phyloP scores from a whole-genome alignment of 2,113 vertebrate species.

The Pyrgilauda ruficollis region DNA sequence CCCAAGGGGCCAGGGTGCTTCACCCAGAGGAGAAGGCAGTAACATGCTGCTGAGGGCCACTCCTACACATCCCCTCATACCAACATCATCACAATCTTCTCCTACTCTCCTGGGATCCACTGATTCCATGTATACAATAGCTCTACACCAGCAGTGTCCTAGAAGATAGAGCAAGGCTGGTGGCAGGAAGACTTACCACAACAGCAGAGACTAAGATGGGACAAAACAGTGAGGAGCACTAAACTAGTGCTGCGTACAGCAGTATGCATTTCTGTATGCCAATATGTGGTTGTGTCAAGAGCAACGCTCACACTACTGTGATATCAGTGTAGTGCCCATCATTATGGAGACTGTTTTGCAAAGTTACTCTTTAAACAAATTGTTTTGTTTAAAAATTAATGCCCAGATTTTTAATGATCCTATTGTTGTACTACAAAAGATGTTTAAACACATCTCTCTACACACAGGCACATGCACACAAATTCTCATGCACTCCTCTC shows the following conservation, averaged over 20 bases:
- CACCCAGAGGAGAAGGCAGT: not conserved
- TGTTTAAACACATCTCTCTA: not conserved
- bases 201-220: not conserved
- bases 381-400: not conserved
- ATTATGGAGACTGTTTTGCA: not conserved
- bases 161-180: not conserved
- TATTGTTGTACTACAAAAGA: not conserved
- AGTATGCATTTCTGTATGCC: not conserved
- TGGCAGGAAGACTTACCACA: not conserved
- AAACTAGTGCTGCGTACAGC: not conserved
- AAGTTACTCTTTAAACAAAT: not conserved
- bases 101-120: not conserved
- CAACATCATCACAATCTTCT: not conserved
- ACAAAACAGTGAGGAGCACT: not conserved
- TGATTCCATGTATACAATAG: not conserved
- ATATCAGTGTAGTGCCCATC: not conserved
- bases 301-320: not conserved
- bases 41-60: not conserved
- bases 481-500: not conserved
- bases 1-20: not conserved
- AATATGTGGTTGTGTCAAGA: not conserved
- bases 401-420: not conserved
- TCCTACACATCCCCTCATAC: not conserved
- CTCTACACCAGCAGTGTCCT: not conserved
- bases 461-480: not conserved